Conservation (phyloP, 2,113 vertebrate genomes). For the Hyperoodon ampullatus region DNA sequence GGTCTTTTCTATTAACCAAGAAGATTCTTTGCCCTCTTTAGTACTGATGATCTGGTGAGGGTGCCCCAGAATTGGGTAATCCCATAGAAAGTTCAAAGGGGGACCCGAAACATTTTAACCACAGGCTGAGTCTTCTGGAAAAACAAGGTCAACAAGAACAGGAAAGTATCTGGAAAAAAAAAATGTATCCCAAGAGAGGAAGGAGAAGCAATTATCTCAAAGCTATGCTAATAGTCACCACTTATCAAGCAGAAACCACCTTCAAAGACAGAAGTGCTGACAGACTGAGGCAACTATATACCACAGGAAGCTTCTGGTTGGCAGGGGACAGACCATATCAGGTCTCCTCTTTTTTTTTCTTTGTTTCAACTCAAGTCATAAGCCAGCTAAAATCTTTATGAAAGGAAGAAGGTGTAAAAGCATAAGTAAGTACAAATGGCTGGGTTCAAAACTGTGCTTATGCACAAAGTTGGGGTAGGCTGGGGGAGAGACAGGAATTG, state of each 20-base stretch:
- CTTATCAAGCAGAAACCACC: constrained; percentile 73
- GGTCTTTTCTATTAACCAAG: constrained; percentile 60
- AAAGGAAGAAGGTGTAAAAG: constrained; percentile 67
- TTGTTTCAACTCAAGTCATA: constrained; percentile 69
- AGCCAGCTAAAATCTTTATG: constrained; percentile 67
- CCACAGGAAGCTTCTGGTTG: constrained; percentile 59
- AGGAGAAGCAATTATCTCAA: constrained; percentile 50
- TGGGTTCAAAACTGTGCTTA: constrained; percentile 41
- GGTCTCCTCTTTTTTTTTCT: constrained; percentile 53
- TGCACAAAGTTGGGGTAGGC: constrained; percentile 34
- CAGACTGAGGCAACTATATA: constrained; percentile 54
- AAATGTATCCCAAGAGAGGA: constrained; percentile 38
- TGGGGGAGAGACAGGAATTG: constrained; percentile 41
- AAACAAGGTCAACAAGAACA: constrained; percentile 68
- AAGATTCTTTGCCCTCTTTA: constrained; percentile 66
- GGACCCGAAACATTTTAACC: constrained; percentile 67
- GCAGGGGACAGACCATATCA: constrained; percentile 52
- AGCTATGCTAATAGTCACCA: constrained; percentile 61
- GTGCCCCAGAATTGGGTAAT: constrained; percentile 53
- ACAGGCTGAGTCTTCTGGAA: constrained; percentile 65
- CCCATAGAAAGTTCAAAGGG: constrained; percentile 59
- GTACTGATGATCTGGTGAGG: constrained; percentile 46
- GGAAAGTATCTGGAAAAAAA: constrained; percentile 38
- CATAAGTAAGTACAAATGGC: constrained; percentile 42
- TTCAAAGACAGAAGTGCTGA: constrained; percentile 67